Percentiles rank a stretch among this genome's conserved stretches.
These are phyloP conservation scores for Mus musculus DNA, from an alignment of 2,113 vertebrate species.

Conservation along the genomic window DNA sequence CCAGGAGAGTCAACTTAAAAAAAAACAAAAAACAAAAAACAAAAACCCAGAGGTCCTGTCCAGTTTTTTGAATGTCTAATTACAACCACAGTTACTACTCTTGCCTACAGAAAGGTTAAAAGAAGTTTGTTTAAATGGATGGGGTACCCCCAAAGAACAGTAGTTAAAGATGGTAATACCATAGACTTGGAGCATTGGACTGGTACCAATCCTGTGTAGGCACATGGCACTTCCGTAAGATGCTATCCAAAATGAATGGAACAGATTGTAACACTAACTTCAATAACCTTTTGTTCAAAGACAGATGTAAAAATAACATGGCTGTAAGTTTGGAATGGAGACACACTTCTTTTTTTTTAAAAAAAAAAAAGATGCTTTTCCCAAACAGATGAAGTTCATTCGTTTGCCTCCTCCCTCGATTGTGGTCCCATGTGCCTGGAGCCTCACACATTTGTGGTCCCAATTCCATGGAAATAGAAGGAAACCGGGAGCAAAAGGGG, in stretches of 20 bases:
- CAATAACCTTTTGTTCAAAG: constrained; percentile 26
- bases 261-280: constrained; percentile 15
- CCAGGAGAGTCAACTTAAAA: constrained; percentile 20
- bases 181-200: neutral
- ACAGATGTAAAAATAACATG: constrained; percentile 13
- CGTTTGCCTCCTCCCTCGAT: constrained; percentile 28
- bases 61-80: constrained; percentile 46
- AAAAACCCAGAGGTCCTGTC: neutral
- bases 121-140: constrained; percentile 37
- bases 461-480: constrained; percentile 5
- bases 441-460: neutral
- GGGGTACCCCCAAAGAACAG: neutral
- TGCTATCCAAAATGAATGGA: constrained; percentile 44
- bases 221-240: constrained; percentile 35
- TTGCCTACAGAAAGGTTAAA: neutral
- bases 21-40: neutral
- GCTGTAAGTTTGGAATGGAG: constrained; percentile 54
- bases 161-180: constrained; percentile 9
- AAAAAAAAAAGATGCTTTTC: neutral
- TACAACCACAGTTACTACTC: neutral
- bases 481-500: neutral
- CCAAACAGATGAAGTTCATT: constrained; percentile 27
- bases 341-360: neutral
- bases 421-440: neutral
- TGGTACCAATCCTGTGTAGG: neutral